Evolutionary conservation across 2,888 invertebrate species (phyloP).

Genomic region (Helicoverpa assulta): DNA sequence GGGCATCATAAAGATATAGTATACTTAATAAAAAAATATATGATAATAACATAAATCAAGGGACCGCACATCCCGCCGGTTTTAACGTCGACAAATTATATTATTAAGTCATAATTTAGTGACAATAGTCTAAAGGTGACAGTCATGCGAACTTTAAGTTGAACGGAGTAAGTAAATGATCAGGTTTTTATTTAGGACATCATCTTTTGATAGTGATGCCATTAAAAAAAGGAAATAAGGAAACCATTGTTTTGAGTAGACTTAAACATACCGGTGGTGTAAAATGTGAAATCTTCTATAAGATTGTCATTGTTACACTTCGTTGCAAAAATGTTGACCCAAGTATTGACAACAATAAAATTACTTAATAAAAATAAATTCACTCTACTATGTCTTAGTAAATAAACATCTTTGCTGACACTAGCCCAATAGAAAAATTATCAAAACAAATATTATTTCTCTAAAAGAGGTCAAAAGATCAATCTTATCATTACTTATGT

Average conservation of each 20-base stretch:
- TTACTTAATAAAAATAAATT: too few species aligned
- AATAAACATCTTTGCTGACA: constrained; percentile 1
- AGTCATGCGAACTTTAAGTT: not conserved
- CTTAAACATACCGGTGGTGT: too few species aligned
- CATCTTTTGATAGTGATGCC: too few species aligned
- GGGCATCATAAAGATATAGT: constrained; percentile 32
- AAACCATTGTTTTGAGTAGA: too few species aligned
- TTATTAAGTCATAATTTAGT: constrained; percentile 57
- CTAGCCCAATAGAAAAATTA: constrained; percentile 9
- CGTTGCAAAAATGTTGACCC: too few species aligned
- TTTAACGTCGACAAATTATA: constrained; percentile 67
- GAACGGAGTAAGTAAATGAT: not conserved
- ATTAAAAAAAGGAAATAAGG: too few species aligned
- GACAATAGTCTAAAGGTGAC: constrained; percentile 5
- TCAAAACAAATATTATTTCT: constrained; percentile 6
- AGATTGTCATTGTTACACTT: too few species aligned
- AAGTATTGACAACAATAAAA: too few species aligned
- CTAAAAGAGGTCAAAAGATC: constrained; percentile 7
- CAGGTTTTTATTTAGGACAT: too few species aligned
- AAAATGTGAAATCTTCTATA: too few species aligned
- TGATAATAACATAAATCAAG: constrained; percentile 56
- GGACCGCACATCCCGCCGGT: constrained; percentile 53
- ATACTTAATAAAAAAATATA: constrained; percentile 40
- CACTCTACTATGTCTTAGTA: not conserved
- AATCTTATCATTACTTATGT: constrained; percentile 9